Evolutionary conservation across 2,797 vertebrate genomes (phyloP), one percentile per base, ranked within the genome.

Genomic region (Clarias laeviceps): DNA sequence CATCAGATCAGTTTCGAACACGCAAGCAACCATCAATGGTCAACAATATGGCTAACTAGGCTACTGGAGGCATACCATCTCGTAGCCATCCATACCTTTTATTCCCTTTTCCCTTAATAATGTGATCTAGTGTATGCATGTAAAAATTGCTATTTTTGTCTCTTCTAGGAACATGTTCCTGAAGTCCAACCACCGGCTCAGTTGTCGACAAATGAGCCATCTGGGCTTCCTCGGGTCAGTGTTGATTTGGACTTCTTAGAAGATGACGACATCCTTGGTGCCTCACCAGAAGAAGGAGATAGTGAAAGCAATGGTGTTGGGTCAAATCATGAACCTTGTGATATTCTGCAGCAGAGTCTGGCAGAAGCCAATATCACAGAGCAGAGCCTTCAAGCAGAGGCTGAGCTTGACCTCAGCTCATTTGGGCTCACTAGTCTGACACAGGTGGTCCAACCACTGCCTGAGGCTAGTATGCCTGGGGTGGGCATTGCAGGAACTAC

Each of bases 341-440:
- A 99, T 94, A 99, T 99, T 93, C 95, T 99, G 40, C 98, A 99
- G 92, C 98, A 98, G 95, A 98, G 97, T 90, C 92, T 99, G 88
- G 97, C 97, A 0, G 98, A 99, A 91, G 98, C 98, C 87, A 99
- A 99, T 93, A 99, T 99, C 94, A 99, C 98, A 0, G 97, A 98
- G 90, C 98, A 99, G 92, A 99, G 97, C 0, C 90, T 99, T 85
- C 95, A 96, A 91, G 97, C 97, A 0, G 97, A 99, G 77, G 97
- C 96, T 0, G 98, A 99, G 91, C 94, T 99, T 93, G 98, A 98
- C 89, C 94, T 99, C 95, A 97, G 96, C 37, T 96, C 97, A 82
- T 98, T 99, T 90, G 97, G 97, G 80, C 95, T 98, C 62, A 96
- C 97, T n/a, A 94, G 95, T 34, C 94, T 99, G 4, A 96, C 97